Evolutionary conservation across 2,888 invertebrate species (phyloP).

Genomic region (Molanna angustata): DNA sequence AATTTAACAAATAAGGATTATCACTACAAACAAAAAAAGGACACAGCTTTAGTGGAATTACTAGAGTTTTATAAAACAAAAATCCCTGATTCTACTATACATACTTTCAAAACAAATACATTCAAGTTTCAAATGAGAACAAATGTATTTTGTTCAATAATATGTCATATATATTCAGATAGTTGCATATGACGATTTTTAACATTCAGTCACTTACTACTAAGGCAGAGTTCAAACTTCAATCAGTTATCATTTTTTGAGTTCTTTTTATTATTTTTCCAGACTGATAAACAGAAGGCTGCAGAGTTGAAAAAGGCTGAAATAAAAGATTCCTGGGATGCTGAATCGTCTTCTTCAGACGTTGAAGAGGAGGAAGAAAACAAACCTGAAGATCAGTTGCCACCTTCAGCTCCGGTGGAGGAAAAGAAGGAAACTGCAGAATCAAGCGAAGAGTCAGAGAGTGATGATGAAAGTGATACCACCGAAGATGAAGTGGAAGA

Average conservation of each 20-base stretch:
- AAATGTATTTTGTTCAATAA: no score
- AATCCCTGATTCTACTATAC: no score
- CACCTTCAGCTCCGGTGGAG: constrained; percentile 32
- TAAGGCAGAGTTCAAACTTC: no score
- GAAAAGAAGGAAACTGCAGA: constrained; percentile 34
- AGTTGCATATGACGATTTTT: no score
- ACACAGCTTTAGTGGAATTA: no score
- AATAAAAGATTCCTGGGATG: constrained; percentile 86
- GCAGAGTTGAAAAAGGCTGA: constrained; percentile 40
- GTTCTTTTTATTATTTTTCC: constrained; percentile 11
- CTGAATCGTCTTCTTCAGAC: constrained; percentile 62
- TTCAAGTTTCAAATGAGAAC: no score
- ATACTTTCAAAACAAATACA: no score
- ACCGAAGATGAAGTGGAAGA: constrained; percentile 62
- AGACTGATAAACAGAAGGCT: constrained; percentile 40
- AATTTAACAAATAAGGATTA: no score
- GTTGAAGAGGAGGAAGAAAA: constrained; percentile 56
- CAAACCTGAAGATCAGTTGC: constrained; percentile 29
- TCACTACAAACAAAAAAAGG: no score
- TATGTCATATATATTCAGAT: no score
- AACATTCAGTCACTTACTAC: no score
- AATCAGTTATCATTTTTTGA: constrained; percentile 35
- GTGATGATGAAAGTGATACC: constrained; percentile 48
- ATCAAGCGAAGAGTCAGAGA: constrained; percentile 49
- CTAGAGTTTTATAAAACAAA: no score